Evolutionary conservation across 2,113 vertebrate genomes (phyloP), one percentile per base, ranked within the genome.

Genomic region (Pseudopipra pipra): DNA sequence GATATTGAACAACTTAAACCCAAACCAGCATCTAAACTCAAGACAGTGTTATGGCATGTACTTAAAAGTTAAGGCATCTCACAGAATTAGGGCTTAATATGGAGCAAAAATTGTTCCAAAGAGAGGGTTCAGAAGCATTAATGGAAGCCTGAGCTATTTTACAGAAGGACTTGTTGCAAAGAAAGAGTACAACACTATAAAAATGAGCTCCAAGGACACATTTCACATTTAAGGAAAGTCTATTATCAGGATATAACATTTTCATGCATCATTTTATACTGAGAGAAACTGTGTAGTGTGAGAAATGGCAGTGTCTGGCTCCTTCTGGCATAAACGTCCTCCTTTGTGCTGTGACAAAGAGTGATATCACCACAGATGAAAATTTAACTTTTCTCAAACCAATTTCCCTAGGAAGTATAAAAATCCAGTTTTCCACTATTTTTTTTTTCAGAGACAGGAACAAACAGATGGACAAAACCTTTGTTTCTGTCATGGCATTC

Each of bases 121-220:
- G 43, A 92, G n/a, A 84, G 80, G 61, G 56, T 79, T 56, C 74
- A 79, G 44, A 56, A 91, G 39, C 14, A 49, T 31, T 61, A 66
- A 82, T 35, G 22, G 43, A 94, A 97, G 13, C 16, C 61, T 89
- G 68, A 78, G 33, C 65, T 84, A 43, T 55, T 88, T 95, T 56
- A 71, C 28, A 76, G 55, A 79, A 70, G 31, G 28, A 59, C 66
- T 92, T 84, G 47, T 95, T 74, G 44, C 39, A 87, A 33, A 30
- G 54, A 76, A 83, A 35, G 10, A 75, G n/a, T 52, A 66, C 24
- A 76, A 41, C 47, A 56, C 15, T 65, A 59, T 51, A 89, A 72
- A 95, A 95, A 84, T 35, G n/a, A 95, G 61, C 84, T 89, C 77
- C 89, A 91, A 95, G 89, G 93, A 81, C 77, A 91, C 73, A 87